These are phyloP conservation scores for Leptothorax acervorum DNA, from an alignment of 2,888 invertebrate genomes.

Conservation along the genomic window DNA sequence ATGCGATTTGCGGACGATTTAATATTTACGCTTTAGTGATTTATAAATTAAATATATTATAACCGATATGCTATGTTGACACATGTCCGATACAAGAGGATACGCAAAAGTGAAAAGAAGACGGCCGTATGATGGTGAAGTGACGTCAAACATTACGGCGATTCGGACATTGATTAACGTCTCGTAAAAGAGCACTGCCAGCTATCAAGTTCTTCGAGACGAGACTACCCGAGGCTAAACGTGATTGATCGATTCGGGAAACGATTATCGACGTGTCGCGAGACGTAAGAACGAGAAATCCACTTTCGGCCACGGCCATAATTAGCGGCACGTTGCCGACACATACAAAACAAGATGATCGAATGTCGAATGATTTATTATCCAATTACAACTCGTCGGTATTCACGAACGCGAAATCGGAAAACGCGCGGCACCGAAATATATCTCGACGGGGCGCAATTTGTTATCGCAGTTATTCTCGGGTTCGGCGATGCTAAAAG, in stretches of 20 bases:
- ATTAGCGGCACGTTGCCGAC: conserved; percentile 40
- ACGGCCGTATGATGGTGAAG: conserved; percentile 29
- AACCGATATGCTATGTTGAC: conserved; percentile 7
- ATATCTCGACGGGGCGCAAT: conserved; percentile 49
- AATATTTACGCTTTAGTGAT: conserved; percentile 51
- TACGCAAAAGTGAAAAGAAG: conserved; percentile 32
- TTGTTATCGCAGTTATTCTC: conserved; percentile 58
- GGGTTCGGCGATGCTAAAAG: conserved; percentile 42
- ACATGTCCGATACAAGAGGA: conserved; percentile 22
- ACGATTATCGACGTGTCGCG: conserved; percentile 56
- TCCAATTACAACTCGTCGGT: conserved; percentile 43
- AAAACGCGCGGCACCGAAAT: conserved; percentile 29
- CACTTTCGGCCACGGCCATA: conserved; percentile 41
- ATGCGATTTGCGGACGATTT: conserved; percentile 33
- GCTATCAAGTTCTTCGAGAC: conserved; percentile 38
- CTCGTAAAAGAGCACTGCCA: conserved; percentile 54
- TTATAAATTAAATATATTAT: conserved; percentile 12
- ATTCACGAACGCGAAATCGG: conserved; percentile 24
- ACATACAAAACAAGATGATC: conserved; percentile 34
- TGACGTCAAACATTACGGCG: conserved; percentile 46
- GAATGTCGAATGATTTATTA: conserved; percentile 57
- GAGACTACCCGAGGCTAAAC: conserved; percentile 37
- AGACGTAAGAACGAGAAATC: conserved; percentile 43
- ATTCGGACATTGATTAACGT: conserved; percentile 57
- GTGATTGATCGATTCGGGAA: conserved; percentile 60